Evolutionary conservation across 2,888 invertebrate species (phyloP).

Genomic region (Diplazon laetatorius): DNA sequence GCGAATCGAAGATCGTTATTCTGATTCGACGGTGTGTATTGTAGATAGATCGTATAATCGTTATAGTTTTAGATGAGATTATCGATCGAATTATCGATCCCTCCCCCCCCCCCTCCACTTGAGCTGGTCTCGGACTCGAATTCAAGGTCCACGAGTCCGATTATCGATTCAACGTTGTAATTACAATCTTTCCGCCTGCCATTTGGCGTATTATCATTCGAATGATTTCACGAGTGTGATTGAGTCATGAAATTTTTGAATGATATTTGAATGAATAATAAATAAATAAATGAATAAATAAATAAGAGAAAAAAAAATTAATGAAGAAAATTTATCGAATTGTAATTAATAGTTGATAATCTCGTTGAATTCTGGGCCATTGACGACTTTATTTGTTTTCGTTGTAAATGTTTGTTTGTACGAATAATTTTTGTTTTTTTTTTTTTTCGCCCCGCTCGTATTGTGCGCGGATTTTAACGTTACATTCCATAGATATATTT

Average conservation of each 20-base stretch:
- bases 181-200: not conserved
- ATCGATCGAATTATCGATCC: constrained; percentile 11
- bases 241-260: not conserved
- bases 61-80: constrained; percentile 12
- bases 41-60: constrained; percentile 11
- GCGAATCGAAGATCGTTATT: not conserved
- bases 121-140: constrained; percentile 13
- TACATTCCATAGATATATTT: constrained; percentile 42
- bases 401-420: not conserved
- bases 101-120: too few relatives aligned
- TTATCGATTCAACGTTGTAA: not conserved
- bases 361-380: constrained; percentile 4
- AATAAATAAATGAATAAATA: too few relatives aligned
- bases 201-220: not conserved
- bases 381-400: constrained; percentile 5
- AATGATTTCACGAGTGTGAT: not conserved
- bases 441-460: constrained; percentile 4
- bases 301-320: too few relatives aligned
- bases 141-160: not conserved
- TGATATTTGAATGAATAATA: too few relatives aligned
- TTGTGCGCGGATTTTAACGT: constrained; percentile 26
- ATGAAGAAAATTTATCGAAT: not conserved
- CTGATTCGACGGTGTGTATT: constrained; percentile 16
- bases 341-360: not conserved
- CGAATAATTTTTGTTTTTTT: too few relatives aligned